Percentiles rank a stretch among this genome's conserved stretches.
phyloP scores from a whole-genome alignment of 2,888 invertebrate genomes.

The Melieria crassipennis region DNA sequence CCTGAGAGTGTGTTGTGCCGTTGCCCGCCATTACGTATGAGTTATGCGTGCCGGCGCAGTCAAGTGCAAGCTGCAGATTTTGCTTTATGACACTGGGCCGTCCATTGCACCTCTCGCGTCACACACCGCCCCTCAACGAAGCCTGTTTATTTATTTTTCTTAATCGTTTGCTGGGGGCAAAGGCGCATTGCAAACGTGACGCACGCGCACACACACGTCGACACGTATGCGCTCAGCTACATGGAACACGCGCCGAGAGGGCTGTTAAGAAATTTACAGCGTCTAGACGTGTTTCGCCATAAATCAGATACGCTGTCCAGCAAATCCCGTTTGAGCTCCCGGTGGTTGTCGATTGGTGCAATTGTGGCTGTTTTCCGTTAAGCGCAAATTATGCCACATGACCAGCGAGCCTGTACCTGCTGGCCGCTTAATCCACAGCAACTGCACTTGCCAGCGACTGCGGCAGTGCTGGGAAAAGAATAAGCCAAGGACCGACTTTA shows the following conservation, averaged over 20 bases:
- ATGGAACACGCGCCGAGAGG: not conserved
- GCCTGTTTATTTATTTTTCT: constrained; percentile 19
- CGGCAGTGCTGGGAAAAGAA: too few species aligned
- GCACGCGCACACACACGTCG: constrained; percentile 4
- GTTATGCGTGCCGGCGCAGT: constrained; percentile 12
- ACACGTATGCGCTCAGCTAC: not conserved
- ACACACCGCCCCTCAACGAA: not conserved
- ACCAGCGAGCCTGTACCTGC: too few species aligned
- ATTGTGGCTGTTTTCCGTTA: too few species aligned
- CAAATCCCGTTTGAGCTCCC: too few species aligned
- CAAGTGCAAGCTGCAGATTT: constrained; percentile 17
- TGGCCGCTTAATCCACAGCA: too few species aligned
- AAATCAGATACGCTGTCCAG: constrained; percentile 48
- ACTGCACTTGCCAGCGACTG: too few species aligned
- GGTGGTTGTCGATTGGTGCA: too few species aligned
- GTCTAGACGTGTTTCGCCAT: constrained; percentile 52
- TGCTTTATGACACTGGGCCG: not conserved
- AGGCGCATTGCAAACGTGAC: not conserved
- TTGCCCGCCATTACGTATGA: constrained; percentile 6
- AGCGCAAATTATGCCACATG: too few species aligned
- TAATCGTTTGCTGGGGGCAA: not conserved
- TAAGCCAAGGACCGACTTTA: too few species aligned
- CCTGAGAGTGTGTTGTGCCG: too few species aligned
- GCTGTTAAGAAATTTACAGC: constrained; percentile 54
- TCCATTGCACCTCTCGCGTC: not conserved